These are phyloP conservation scores for Sternarchorhynchus goeldii DNA, from an alignment of 2,797 vertebrate genomes.

Conservation along the genomic window DNA sequence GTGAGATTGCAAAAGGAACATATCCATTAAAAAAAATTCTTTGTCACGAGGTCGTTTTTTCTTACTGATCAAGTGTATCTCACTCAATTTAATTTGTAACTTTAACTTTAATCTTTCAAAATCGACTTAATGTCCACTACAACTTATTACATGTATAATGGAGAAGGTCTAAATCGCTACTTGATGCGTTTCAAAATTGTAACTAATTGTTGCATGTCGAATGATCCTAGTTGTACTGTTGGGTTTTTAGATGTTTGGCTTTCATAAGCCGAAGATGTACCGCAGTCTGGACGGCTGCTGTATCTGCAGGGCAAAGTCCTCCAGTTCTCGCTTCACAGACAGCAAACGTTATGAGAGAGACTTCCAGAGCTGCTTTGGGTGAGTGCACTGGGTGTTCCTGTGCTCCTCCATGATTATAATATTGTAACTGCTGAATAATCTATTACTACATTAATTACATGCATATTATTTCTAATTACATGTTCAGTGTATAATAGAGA, in stretches of 20 bases:
- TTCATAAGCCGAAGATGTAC: conserved; percentile 99
- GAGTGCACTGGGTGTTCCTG: conserved; percentile 48
- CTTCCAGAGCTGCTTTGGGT: conserved; percentile 83
- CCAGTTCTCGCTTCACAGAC: conserved; percentile 98
- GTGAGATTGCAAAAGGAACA: too few species aligned
- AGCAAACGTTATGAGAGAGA: conserved; percentile 97
- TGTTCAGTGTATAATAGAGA: not conserved
- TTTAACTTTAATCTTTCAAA: too few species aligned
- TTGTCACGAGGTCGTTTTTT: too few species aligned
- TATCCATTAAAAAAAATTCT: too few species aligned
- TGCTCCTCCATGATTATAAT: not conserved
- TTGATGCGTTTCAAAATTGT: not conserved
- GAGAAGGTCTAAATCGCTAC: too few species aligned
- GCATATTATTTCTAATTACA: not conserved
- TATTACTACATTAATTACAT: not conserved
- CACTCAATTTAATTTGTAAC: too few species aligned
- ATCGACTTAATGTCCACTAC: too few species aligned
- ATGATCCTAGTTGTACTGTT: not conserved
- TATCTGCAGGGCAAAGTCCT: conserved; percentile 98
- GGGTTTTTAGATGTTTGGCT: conserved; percentile 93
- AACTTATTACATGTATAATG: too few species aligned
- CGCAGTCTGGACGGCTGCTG: conserved; percentile 97
- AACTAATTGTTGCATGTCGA: not conserved
- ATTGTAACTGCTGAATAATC: not conserved
- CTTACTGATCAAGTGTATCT: too few species aligned